Percentiles rank a stretch among this genome's conserved stretches.
Evolutionary conservation across 2,888 invertebrate species (phyloP).

Genomic region (Erebia epiphron): DNA sequence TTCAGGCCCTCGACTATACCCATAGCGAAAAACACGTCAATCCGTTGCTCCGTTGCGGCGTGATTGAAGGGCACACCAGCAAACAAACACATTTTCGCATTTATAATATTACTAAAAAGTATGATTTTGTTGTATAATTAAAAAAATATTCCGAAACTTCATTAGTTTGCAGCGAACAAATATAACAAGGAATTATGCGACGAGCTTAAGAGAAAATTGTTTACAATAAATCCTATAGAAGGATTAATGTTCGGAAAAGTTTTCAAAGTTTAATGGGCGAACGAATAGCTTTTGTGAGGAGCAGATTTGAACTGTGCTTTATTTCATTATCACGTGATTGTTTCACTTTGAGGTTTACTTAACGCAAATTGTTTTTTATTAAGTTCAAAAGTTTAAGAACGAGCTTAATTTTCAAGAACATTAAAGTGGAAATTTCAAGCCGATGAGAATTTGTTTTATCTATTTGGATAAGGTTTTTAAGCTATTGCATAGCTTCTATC

Average conservation of each 20-base stretch:
- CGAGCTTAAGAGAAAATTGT: constrained; percentile 16
- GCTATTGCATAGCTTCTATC: too few relatives aligned
- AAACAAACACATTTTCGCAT: too few relatives aligned
- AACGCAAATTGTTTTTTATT: constrained; percentile 5
- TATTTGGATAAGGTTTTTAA: too few relatives aligned
- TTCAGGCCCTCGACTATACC: too few relatives aligned
- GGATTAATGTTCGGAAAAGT: constrained; percentile 40
- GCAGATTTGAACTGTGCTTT: constrained; percentile 40
- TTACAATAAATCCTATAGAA: constrained; percentile 34
- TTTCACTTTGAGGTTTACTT: constrained; percentile 9
- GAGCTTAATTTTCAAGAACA: background rate
- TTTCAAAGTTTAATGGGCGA: constrained; percentile 47
- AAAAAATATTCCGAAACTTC: too few relatives aligned
- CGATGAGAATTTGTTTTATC: background rate
- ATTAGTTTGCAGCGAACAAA: too few relatives aligned
- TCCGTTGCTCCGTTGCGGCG: too few relatives aligned
- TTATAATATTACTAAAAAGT: too few relatives aligned
- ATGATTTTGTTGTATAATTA: too few relatives aligned
- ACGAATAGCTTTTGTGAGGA: constrained; percentile 42
- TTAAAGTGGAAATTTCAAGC: background rate
- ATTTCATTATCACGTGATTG: constrained; percentile 26
- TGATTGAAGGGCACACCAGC: too few relatives aligned
- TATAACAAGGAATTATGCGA: too few relatives aligned
- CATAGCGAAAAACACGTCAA: too few relatives aligned
- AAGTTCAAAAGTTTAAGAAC: background rate